Evolutionary conservation across 2,888 invertebrate genomes (phyloP).

Genomic region (Caenorhabditis sp.): DNA sequence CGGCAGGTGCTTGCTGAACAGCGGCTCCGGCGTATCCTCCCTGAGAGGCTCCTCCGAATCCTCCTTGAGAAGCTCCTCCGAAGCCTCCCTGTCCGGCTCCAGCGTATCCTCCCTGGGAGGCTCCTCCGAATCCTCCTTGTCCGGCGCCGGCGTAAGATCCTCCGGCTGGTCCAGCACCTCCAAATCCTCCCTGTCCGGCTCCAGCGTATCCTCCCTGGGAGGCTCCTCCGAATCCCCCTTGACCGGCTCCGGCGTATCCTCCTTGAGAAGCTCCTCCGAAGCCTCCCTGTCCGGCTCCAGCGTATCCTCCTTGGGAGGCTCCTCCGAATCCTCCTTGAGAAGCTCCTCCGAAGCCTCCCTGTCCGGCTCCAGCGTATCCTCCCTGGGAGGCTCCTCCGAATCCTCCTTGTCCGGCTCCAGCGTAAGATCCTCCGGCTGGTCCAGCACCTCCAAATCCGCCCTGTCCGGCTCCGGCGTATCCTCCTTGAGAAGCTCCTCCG

Average conservation of each 20-base stretch:
- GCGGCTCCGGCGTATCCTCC: slow-evolving; percentile 53
- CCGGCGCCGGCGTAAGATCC: slow-evolving; percentile 11
- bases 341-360: slow-evolving; percentile 38
- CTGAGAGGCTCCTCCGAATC: slow-evolving; percentile 32
- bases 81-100: slow-evolving; percentile 33
- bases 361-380: slow-evolving; percentile 36
- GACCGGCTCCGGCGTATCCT: slow-evolving; percentile 31
- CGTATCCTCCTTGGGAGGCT: slow-evolving; percentile 16
- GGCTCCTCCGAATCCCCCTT: slow-evolving; percentile 21
- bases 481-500: slow-evolving; percentile 28
- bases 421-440: slow-evolving; percentile 28
- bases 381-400: slow-evolving; percentile 15
- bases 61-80: slow-evolving; percentile 20
- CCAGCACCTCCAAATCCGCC: slow-evolving; percentile 26
- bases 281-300: slow-evolving; percentile 35
- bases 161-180: slow-evolving; percentile 16
- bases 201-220: slow-evolving; percentile 18
- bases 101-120: slow-evolving; percentile 16
- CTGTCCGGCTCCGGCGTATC: slow-evolving; percentile 46
- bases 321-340: slow-evolving; percentile 28
- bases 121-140: slow-evolving; percentile 29
- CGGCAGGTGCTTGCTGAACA: background rate
- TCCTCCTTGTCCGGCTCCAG: slow-evolving; percentile 26
- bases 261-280: background rate
- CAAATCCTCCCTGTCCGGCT: slow-evolving; percentile 32